phyloP scores from a whole-genome alignment of 2,797 vertebrate species.

The Netta rufina region DNA sequence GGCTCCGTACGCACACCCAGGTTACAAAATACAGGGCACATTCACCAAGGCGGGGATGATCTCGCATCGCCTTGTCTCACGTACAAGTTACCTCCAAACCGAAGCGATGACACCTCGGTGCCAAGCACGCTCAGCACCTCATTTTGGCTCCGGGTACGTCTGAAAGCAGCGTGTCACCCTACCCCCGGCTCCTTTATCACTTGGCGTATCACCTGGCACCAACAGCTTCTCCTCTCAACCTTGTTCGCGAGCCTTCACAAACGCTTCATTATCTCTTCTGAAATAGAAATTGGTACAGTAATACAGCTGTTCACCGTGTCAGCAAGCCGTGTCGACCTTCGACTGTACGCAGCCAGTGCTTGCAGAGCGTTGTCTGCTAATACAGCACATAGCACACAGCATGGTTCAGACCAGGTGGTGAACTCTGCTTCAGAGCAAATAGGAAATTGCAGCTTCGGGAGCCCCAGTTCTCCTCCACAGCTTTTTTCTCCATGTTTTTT shows the following conservation, averaged over 20 bases:
- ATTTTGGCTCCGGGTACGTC: neutral
- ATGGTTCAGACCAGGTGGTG: neutral
- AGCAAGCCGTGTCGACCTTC: neutral
- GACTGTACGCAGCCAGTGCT: fast-evolving
- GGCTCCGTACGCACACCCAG: neutral
- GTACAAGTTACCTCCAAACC: neutral
- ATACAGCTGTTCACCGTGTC: slow-evolving; percentile 11
- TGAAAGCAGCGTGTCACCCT: neutral
- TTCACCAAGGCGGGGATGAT: neutral
- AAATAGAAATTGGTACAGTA: neutral
- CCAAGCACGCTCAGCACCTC: neutral
- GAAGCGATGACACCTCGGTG: neutral
- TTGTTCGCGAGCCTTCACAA: neutral
- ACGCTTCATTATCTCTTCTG: neutral
- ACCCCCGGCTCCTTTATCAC: neutral
- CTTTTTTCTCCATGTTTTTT: neutral
- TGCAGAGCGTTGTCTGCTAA: neutral
- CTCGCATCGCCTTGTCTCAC: neutral
- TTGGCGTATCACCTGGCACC: fast-evolving
- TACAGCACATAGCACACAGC: neutral
- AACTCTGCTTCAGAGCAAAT: neutral
- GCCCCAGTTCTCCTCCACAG: neutral
- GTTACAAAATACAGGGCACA: fast-evolving
- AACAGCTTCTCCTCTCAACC: neutral
- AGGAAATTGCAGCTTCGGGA: neutral